These are phyloP conservation scores for Trichosurus vulpecula DNA, from an alignment of 2,797 vertebrate genomes.

Conservation along the genomic window DNA sequence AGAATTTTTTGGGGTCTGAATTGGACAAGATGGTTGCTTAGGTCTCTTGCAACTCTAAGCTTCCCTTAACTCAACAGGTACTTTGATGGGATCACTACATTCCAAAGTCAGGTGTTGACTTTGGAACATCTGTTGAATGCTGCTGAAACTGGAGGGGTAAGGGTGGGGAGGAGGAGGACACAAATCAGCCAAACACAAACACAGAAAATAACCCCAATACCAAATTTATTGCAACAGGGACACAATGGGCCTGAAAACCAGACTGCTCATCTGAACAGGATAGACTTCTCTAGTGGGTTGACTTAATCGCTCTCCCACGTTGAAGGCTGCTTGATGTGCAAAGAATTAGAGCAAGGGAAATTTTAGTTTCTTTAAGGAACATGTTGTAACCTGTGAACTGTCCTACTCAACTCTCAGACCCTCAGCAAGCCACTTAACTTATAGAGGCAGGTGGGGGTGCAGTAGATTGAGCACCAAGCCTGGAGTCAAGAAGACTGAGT, in stretches of 20 bases:
- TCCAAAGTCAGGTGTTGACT: neutral
- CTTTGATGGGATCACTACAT: neutral
- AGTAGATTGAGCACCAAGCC: neutral
- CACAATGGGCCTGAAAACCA: neutral
- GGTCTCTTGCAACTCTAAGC: neutral
- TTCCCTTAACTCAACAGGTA: too few species aligned
- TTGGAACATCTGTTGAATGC: too few species aligned
- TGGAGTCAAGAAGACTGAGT: neutral
- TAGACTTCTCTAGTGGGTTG: neutral
- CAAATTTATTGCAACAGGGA: neutral
- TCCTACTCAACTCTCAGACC: neutral
- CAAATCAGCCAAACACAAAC: neutral
- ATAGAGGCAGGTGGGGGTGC: neutral
- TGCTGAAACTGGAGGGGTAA: rapidly evolving
- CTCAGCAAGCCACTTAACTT: neutral
- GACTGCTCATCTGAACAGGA: neutral
- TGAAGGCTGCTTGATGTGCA: neutral
- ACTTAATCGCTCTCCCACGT: neutral
- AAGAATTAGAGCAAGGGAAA: neutral
- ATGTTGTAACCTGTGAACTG: too few species aligned
- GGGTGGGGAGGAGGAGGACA: neutral
- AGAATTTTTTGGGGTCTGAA: neutral
- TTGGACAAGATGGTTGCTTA: neutral
- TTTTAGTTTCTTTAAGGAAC: neutral
- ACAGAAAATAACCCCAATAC: neutral